Percentiles rank a stretch among this genome's conserved stretches.
These are phyloP conservation scores for Drosophila lacertosa DNA, from an alignment of 1,140 invertebrate species.

Conservation along the genomic window DNA sequence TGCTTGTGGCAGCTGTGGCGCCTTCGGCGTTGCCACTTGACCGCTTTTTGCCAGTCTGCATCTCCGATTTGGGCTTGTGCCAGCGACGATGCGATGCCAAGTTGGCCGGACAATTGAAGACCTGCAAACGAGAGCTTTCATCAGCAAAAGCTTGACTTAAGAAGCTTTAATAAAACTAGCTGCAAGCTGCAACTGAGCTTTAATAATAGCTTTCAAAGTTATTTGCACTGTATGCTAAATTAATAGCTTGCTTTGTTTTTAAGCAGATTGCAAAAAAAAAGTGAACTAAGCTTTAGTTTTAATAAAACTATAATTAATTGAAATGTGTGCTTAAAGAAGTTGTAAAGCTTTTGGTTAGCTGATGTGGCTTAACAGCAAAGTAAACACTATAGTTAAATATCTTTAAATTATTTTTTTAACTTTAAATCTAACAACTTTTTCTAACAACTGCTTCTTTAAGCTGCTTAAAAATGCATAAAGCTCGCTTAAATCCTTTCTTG, in stretches of 20 bases:
- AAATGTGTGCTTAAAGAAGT: too few species aligned
- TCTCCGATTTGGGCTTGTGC: slow-evolving; percentile 92
- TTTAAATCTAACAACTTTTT: too few species aligned
- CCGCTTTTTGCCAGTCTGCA: slow-evolving; percentile 58
- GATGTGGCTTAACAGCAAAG: too few species aligned
- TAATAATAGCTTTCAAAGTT: not conserved
- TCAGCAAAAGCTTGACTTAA: slow-evolving; percentile 34
- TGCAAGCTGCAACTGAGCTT: not conserved
- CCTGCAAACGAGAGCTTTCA: slow-evolving; percentile 60
- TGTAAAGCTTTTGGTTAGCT: too few species aligned
- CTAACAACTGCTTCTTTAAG: too few species aligned
- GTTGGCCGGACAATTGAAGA: slow-evolving; percentile 99
- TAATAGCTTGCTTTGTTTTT: not conserved
- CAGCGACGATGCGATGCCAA: slow-evolving; percentile 98
- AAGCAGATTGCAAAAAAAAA: too few species aligned
- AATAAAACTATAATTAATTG: too few species aligned
- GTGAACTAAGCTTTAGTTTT: too few species aligned
- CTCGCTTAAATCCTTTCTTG: too few species aligned
- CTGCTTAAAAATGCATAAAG: too few species aligned
- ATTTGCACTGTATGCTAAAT: not conserved
- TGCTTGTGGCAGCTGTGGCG: slow-evolving; percentile 60
- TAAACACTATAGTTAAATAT: too few species aligned
- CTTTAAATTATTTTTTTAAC: too few species aligned
- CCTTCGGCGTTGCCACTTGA: slow-evolving; percentile 84
- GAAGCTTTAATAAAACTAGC: not conserved